phyloP scores from a whole-genome alignment of 2,797 vertebrate genomes.

The Pseudocheirus occidentalis region DNA sequence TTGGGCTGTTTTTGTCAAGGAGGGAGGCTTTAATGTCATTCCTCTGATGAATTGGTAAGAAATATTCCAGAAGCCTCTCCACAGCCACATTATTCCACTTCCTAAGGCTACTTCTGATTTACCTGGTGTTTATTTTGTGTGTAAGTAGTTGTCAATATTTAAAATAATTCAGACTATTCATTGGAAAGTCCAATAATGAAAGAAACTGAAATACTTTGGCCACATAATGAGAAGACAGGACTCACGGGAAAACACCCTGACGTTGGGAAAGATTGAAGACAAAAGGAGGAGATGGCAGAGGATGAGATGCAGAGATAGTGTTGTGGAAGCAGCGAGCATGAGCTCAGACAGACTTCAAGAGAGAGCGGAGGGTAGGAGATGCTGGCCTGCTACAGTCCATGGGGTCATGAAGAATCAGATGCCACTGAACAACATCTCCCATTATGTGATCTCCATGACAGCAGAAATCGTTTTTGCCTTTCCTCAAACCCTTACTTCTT shows the following conservation, averaged over 20 bases:
- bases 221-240: background rate
- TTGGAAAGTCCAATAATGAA: background rate
- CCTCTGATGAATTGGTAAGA: too few species aligned
- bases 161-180: background rate
- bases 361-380: too few species aligned
- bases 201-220: background rate
- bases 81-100: background rate
- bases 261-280: background rate
- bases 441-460: background rate
- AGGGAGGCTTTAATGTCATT: background rate
- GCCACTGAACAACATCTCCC: background rate
- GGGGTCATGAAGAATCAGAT: too few species aligned
- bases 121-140: background rate
- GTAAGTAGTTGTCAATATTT: background rate
- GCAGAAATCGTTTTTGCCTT: background rate
- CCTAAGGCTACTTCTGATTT: background rate
- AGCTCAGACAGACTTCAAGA: background rate
- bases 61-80: background rate
- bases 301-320: background rate
- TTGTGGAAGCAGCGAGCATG: too few species aligned
- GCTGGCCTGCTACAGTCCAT: too few species aligned
- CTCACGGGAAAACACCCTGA: too few species aligned
- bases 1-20: background rate
- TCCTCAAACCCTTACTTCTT: background rate
- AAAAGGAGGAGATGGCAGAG: background rate